Conservation (phyloP, 2,113 vertebrate genomes). For the Carassius auratus region DNA sequence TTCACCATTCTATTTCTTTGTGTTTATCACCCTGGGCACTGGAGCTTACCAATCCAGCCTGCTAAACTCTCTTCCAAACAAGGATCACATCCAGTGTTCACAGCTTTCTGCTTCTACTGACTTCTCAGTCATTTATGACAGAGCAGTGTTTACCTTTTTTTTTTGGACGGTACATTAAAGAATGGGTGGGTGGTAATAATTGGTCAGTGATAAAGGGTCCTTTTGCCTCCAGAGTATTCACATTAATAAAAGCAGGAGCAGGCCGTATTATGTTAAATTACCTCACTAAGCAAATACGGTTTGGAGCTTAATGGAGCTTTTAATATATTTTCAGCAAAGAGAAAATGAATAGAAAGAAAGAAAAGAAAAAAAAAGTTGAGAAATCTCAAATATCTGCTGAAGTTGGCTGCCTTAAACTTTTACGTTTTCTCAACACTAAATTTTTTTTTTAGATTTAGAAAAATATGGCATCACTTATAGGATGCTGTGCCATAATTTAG, state of each 20-base stretch:
- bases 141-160: conserved; percentile 51
- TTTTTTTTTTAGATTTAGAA: background rate
- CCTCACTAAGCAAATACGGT: conserved; percentile 48
- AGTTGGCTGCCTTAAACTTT: too few relatives aligned
- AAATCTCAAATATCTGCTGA: too few relatives aligned
- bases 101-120: background rate
- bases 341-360: conserved; percentile 21
- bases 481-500: background rate
- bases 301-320: conserved; percentile 36
- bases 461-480: background rate
- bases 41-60: too few relatives aligned
- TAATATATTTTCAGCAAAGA: background rate
- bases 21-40: too few relatives aligned
- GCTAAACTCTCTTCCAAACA: background rate
- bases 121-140: conserved; percentile 27
- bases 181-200: conserved; percentile 58
- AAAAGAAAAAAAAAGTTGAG: conserved; percentile 48
- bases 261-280: conserved; percentile 67
- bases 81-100: background rate
- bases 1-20: too few relatives aligned
- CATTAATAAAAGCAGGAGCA: conserved; percentile 66
- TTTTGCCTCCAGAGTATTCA: conserved; percentile 51
- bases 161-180: conserved; percentile 65
- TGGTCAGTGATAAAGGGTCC: conserved; percentile 69
- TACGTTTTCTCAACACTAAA: too few relatives aligned